phyloP scores from a whole-genome alignment of 2,797 vertebrate species.

The Orientallactaga sibirica region DNA sequence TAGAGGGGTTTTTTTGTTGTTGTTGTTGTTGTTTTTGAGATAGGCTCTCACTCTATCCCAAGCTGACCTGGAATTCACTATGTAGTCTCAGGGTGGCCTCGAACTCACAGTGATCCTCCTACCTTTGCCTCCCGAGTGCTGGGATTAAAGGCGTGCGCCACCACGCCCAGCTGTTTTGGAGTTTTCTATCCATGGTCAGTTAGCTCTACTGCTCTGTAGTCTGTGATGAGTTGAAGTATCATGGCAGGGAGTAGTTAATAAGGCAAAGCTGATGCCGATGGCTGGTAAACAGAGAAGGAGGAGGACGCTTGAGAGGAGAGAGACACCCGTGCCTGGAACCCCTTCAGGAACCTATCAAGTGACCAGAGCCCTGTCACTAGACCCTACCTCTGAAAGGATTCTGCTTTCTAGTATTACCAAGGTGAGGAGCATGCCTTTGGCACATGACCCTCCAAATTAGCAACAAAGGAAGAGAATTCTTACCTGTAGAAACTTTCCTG shows the following conservation, averaged over 20 bases:
- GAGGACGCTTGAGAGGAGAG: neutral
- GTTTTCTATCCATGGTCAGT: neutral
- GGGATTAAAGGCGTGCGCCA: too few relatives aligned
- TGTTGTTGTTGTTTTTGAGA: too few relatives aligned
- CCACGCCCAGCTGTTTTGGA: neutral
- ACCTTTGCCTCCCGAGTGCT: too few relatives aligned
- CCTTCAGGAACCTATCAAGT: neutral
- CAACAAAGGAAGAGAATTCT: neutral
- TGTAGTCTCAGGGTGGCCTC: too few relatives aligned
- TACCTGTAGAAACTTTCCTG: neutral
- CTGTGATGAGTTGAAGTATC: neutral
- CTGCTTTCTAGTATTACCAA: neutral
- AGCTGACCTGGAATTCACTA: too few relatives aligned
- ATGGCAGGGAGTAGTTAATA: neutral
- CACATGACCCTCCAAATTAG: neutral
- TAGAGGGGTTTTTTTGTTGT: too few relatives aligned
- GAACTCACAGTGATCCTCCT: too few relatives aligned
- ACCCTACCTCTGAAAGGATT: neutral
- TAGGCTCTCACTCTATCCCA: too few relatives aligned
- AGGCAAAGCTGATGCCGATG: neutral
- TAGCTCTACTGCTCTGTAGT: fast-evolving
- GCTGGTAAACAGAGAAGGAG: neutral
- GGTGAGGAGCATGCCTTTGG: neutral
- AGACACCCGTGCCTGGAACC: too few relatives aligned
- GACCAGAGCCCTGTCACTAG: neutral